These are phyloP conservation scores for Leucosticte australis DNA, from an alignment of 2,113 vertebrate species.

Conservation along the genomic window DNA sequence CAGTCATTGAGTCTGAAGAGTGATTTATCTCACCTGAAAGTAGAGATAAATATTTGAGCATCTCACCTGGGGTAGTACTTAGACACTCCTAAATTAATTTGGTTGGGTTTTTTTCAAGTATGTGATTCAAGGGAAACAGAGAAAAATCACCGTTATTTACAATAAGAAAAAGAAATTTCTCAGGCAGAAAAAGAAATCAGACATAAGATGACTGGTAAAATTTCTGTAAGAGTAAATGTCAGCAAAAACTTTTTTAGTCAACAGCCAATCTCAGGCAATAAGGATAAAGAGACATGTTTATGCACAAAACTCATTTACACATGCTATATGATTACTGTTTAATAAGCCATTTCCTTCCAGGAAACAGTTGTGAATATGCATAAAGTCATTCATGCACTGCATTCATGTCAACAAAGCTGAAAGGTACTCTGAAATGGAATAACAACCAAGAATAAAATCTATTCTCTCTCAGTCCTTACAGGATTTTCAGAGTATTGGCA, in stretches of 20 bases:
- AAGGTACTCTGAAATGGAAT: background rate
- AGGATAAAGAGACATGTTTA: background rate
- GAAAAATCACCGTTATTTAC: background rate
- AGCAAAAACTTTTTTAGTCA: background rate
- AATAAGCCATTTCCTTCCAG: conserved; percentile 26
- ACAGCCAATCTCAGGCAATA: background rate
- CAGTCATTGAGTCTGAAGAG: background rate
- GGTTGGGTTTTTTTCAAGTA: background rate
- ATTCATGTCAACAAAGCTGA: background rate
- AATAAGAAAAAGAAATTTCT: background rate
- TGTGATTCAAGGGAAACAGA: background rate
- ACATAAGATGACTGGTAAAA: background rate
- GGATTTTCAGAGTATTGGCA: background rate
- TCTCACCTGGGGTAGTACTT: background rate
- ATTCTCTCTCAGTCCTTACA: background rate
- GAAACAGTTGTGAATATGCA: conserved; percentile 27
- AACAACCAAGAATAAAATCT: background rate
- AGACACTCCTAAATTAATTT: background rate
- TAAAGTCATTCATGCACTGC: conserved; percentile 7
- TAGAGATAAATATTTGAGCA: background rate
- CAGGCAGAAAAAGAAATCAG: background rate
- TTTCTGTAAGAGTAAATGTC: background rate
- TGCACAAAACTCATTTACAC: background rate
- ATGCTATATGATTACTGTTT: conserved; percentile 8
- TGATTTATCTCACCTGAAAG: background rate